These are phyloP conservation scores for Chelonus formosanus DNA, from an alignment of 2,888 invertebrate species.

Conservation along the genomic window DNA sequence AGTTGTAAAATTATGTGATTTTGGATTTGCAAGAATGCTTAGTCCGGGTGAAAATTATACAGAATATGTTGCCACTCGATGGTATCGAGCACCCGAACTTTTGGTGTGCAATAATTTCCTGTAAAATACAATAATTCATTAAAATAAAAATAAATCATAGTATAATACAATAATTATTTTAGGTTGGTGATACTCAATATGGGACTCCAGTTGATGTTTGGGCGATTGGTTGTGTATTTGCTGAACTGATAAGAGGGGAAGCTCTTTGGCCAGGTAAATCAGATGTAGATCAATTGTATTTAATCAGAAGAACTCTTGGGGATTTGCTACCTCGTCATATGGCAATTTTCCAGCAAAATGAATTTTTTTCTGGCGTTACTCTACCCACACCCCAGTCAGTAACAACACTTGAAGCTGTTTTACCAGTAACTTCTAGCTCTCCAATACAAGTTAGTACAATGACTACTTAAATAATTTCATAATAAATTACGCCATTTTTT, in stretches of 20 bases:
- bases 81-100: conserved; percentile 97
- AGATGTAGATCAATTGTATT: conserved; percentile 96
- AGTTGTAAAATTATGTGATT: conserved; percentile 96
- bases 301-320: conserved; percentile 93
- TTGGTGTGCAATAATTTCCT: conserved; percentile 63
- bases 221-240: conserved; percentile 95
- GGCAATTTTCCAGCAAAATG: conserved; percentile 94
- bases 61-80: conserved; percentile 98
- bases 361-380: conserved; percentile 91
- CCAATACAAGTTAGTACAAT: conserved; percentile 48
- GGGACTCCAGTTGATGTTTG: conserved; percentile 95
- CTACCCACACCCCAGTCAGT: conserved; percentile 90
- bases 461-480: no score
- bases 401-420: conserved; percentile 85
- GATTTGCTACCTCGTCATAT: conserved; percentile 93
- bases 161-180: not conserved
- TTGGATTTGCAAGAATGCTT: conserved; percentile 97
- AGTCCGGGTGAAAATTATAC: conserved; percentile 98
- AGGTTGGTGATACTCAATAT: conserved; percentile 94
- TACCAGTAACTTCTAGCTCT: conserved; percentile 74
- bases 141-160: no score
- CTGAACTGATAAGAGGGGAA: conserved; percentile 87
- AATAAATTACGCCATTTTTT: no score
- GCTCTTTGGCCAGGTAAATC: conserved; percentile 99
- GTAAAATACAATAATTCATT: no score